Base-by-base conservation (phyloP, 1,140 invertebrate genomes). In the Aporrectodea caliginosa region DNA sequence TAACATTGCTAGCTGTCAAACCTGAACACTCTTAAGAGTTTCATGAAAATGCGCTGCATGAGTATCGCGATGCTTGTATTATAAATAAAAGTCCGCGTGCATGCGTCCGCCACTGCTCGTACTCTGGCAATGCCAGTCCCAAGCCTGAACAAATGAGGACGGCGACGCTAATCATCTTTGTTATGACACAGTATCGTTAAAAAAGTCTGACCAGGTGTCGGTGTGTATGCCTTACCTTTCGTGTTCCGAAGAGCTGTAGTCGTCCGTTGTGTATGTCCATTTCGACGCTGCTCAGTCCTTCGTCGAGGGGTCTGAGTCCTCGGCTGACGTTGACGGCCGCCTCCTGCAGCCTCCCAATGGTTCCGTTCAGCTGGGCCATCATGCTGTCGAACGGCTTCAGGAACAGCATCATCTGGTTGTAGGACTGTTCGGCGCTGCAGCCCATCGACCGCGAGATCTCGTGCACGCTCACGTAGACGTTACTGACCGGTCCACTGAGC, bases 371-470 rank as follows among this genome's bases (percentile, higher is more conserved):
- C 27, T 81, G 80, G 31, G 32, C 29, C 80, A 81, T 81, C 80
- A 81, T 81, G 71, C 29, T 69, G 43, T 81, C 80, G 73, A 78
- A 81, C 14, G 80, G 80, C 58, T 72, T 73, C 14, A 81, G 71
- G n/a, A 81, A 68, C 22, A 81, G 30, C 75, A 78, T 69, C 35
- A 34, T 77, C 76, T 81, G 80, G 29, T 74, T 73, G 80, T 72
- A 81, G 30, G 77, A 78, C 76, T 78, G 80, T 43, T 78, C 76
- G 14, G 75, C 75, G 58, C 69, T 73, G 32, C 80, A 81, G 16
- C n/a, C 35, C 80, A 81, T 78, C 31, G 76, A 81, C 75, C 75
- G 33, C 32, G 80, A 81, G 27, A 81, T 35, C 35, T 81, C 80
- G 16, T 32, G 6, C 58, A 81, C 72, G 43, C 73, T 81, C 27